These are phyloP conservation scores for Tanaodytes sp. DNA, from an alignment of 2,888 invertebrate genomes.

Conservation along the genomic window DNA sequence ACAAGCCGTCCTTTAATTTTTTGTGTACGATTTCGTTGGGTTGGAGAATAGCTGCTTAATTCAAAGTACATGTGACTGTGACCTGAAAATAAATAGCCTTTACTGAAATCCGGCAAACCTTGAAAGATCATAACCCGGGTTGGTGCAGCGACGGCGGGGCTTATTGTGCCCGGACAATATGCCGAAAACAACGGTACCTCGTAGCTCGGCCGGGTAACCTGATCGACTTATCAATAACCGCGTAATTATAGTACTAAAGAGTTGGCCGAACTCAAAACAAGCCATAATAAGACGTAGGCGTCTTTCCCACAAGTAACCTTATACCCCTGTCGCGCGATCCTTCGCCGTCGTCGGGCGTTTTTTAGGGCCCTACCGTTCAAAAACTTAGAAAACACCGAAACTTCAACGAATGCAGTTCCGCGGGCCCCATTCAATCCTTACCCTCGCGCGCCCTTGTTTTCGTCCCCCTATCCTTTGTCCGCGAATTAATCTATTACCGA, in stretches of 20 bases:
- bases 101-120: conserved; percentile 27
- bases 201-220: conserved; percentile 63
- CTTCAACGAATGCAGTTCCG: conserved; percentile 54
- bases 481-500: conserved; percentile 66
- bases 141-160: conserved; percentile 25
- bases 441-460: conserved; percentile 56
- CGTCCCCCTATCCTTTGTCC: conserved; percentile 55
- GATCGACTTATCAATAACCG: conserved; percentile 74
- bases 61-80: too few species aligned
- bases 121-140: conserved; percentile 37
- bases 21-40: too few species aligned
- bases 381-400: conserved; percentile 43
- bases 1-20: too few species aligned
- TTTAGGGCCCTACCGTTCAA: conserved; percentile 59
- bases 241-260: conserved; percentile 73
- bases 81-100: not conserved
- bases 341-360: conserved; percentile 66
- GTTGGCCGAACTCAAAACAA: conserved; percentile 73
- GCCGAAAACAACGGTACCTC: conserved; percentile 50
- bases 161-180: conserved; percentile 54
- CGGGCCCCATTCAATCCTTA: conserved; percentile 58
- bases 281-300: conserved; percentile 72
- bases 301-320: conserved; percentile 73
- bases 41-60: too few species aligned
- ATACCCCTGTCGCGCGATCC: conserved; percentile 69